These are phyloP conservation scores for Saturnia pavonia DNA, from an alignment of 2,888 invertebrate species.

Conservation along the genomic window DNA sequence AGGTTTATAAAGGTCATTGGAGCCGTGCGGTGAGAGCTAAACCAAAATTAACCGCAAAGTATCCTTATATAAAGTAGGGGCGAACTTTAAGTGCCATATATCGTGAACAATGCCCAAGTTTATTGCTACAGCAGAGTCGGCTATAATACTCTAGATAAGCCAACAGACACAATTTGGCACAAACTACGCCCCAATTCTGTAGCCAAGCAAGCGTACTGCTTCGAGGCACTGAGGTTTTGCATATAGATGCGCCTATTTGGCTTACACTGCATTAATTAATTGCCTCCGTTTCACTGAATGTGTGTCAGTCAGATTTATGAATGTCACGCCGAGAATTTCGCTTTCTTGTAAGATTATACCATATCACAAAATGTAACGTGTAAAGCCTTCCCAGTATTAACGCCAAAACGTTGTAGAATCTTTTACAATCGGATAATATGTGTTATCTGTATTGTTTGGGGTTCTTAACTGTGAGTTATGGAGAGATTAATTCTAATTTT, in stretches of 20 bases:
- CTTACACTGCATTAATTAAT: conserved; percentile 77
- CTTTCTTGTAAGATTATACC: conserved; percentile 35
- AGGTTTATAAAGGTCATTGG: conserved; percentile 17
- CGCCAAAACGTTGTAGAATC: background rate
- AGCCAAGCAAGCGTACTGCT: conserved; percentile 67
- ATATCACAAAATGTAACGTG: conserved; percentile 18
- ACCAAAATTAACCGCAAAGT: conserved; percentile 52
- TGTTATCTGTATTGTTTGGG: conserved; percentile 14
- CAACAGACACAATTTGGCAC: conserved; percentile 80
- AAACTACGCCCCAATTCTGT: conserved; percentile 71
- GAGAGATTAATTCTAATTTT: background rate
- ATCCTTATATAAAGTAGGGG: conserved; percentile 55
- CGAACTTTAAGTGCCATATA: conserved; percentile 60
- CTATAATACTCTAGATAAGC: conserved; percentile 79
- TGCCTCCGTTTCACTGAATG: conserved; percentile 68
- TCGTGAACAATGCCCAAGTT: conserved; percentile 67
- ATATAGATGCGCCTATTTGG: conserved; percentile 79
- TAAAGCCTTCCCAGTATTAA: conserved; percentile 11
- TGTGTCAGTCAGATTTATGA: conserved; percentile 56
- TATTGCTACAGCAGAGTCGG: conserved; percentile 67
- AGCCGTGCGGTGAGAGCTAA: conserved; percentile 27
- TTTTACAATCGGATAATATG: conserved; percentile 10
- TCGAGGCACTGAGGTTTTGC: conserved; percentile 71
- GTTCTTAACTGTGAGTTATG: background rate
- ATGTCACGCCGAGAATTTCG: conserved; percentile 38